A percentile compares a stretch with the other conserved stretches of the same genome.
Evolutionary conservation across 2,113 vertebrate genomes (phyloP).

Genomic region (Henicopernis longicauda): DNA sequence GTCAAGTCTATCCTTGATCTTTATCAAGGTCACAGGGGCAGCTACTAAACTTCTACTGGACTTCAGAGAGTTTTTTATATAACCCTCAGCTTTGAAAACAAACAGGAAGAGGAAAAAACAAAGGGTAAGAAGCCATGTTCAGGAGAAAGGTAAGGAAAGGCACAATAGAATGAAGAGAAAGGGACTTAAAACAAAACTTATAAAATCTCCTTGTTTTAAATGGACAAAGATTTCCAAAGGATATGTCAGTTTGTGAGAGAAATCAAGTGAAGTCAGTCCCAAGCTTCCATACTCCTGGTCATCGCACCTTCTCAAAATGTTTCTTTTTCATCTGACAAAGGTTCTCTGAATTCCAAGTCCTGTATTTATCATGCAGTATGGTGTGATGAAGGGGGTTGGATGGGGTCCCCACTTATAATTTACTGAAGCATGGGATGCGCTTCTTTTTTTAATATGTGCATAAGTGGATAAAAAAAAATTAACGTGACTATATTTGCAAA

Average conservation of each 20-base stretch:
- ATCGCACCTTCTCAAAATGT: not conserved
- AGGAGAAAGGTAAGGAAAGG: not conserved
- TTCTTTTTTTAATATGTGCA: not conserved
- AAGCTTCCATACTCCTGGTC: not conserved
- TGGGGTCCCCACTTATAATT: not conserved
- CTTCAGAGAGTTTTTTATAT: constrained; percentile 8
- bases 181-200: not conserved
- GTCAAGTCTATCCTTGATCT: constrained; percentile 7
- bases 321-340: not conserved
- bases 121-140: not conserved
- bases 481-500: not conserved
- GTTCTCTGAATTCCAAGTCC: not conserved
- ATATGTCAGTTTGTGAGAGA: not conserved
- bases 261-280: not conserved
- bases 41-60: not conserved
- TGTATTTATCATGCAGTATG: not conserved
- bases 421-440: not conserved
- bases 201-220: not conserved
- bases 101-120: not conserved
- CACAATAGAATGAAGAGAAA: not conserved
- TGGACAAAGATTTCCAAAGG: not conserved
- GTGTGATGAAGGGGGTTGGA: not conserved
- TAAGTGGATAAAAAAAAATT: not conserved
- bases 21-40: not conserved
- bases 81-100: constrained; percentile 5